Conservation (phyloP, 2,888 invertebrate species). For the Trichopoda pennipes region DNA sequence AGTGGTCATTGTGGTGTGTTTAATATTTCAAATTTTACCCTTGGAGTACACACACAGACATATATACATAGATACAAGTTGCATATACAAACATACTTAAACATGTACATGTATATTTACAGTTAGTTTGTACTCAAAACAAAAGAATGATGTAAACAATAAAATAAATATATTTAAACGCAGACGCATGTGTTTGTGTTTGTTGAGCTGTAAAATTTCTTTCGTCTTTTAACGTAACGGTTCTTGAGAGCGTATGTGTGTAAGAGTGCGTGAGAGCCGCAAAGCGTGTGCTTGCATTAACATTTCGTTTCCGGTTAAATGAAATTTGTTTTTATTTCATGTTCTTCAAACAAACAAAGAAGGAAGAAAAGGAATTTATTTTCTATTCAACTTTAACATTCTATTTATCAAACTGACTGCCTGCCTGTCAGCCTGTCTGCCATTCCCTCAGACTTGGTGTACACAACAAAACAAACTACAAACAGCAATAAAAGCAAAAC, state of each 20-base stretch:
- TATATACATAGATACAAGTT: too few species aligned
- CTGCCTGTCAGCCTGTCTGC: constrained; percentile 41
- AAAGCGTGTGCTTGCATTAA: constrained; percentile 48
- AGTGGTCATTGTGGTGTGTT: constrained; percentile 30
- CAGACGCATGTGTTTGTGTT: neutral
- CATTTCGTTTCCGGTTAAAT: constrained; percentile 61
- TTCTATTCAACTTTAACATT: constrained; percentile 40
- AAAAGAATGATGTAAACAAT: too few species aligned
- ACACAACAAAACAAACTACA: constrained; percentile 12
- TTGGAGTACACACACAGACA: neutral
- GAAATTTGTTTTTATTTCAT: constrained; percentile 47
- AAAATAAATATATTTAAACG: neutral
- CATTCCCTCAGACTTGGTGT: constrained; percentile 33
- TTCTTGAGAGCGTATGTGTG: neutral
- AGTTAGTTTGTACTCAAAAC: neutral
- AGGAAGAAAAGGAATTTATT: constrained; percentile 19
- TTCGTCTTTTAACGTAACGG: constrained; percentile 7
- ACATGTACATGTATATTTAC: neutral
- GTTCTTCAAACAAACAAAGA: constrained; percentile 17
- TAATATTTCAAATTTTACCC: constrained; percentile 21
- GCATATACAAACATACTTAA: too few species aligned
- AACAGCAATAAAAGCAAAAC: constrained; percentile 15
- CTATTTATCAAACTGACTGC: neutral
- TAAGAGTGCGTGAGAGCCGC: constrained; percentile 9
- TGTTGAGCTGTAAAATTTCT: neutral